Evolutionary conservation across 1,140 invertebrate species (phyloP).

Genomic region (Neelides sp.): DNA sequence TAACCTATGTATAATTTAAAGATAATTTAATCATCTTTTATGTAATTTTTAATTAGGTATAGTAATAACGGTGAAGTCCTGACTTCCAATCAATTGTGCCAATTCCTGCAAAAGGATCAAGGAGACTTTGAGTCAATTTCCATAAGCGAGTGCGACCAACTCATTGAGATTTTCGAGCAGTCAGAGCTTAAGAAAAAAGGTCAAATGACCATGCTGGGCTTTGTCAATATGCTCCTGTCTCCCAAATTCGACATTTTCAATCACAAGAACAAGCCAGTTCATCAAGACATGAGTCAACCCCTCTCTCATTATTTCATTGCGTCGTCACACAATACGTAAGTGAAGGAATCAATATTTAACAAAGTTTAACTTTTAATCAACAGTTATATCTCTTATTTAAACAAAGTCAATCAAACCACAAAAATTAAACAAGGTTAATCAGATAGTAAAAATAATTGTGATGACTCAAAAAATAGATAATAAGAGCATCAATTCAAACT

Average conservation of each 20-base stretch:
- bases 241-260: constrained; percentile 37
- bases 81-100: constrained; percentile 23
- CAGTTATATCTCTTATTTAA: no score
- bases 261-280: constrained; percentile 35
- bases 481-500: no score
- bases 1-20: no score
- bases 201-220: constrained; percentile 34
- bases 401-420: no score
- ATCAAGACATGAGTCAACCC: constrained; percentile 50
- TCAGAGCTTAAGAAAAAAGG: constrained; percentile 32
- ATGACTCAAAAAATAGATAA: no score
- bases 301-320: constrained; percentile 51
- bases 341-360: no score
- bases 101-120: constrained; percentile 33
- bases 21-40: no score
- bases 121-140: constrained; percentile 31
- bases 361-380: no score
- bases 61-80: constrained; percentile 16
- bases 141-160: constrained; percentile 31
- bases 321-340: constrained; percentile 52
- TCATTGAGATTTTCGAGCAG: constrained; percentile 37
- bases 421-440: no score
- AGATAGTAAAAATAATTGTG: no score
- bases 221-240: constrained; percentile 37
- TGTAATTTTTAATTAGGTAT: constrained; percentile 21